phyloP scores from a whole-genome alignment of 2,888 invertebrate species.

The Trachelus troglodyta region DNA sequence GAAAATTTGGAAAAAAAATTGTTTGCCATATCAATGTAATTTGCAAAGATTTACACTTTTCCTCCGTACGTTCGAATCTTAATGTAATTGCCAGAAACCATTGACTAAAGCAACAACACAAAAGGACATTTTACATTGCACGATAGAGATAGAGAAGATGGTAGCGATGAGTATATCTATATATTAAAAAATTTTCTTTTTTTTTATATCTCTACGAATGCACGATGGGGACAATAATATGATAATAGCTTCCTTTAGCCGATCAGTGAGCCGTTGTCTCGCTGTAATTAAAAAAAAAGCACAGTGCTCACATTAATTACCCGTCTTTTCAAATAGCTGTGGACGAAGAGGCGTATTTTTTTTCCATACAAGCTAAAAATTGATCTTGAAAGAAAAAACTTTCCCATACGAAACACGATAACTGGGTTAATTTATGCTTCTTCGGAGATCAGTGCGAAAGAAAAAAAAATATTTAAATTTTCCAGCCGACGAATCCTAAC shows the following conservation, averaged over 20 bases:
- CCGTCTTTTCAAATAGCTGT: not conserved
- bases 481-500: not conserved
- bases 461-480: not conserved
- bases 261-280: slow-evolving; percentile 66
- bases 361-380: not conserved
- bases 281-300: slow-evolving; percentile 60
- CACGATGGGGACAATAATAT: slow-evolving; percentile 54
- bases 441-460: not conserved
- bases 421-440: not conserved
- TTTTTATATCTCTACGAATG: slow-evolving; percentile 13
- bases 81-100: not conserved
- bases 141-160: not conserved
- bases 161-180: not conserved
- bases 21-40: not conserved
- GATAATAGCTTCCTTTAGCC: slow-evolving; percentile 60
- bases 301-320: not conserved
- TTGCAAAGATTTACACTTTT: not conserved
- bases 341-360: slow-evolving; percentile 19
- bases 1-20: not conserved
- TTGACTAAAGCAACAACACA: not conserved
- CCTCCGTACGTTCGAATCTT: not conserved
- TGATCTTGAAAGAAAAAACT: not conserved
- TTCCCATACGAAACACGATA: not conserved
- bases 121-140: not conserved
- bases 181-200: not conserved